Base-by-base conservation (phyloP, 2,113 vertebrate species). In the Cynocephalus volans region DNA sequence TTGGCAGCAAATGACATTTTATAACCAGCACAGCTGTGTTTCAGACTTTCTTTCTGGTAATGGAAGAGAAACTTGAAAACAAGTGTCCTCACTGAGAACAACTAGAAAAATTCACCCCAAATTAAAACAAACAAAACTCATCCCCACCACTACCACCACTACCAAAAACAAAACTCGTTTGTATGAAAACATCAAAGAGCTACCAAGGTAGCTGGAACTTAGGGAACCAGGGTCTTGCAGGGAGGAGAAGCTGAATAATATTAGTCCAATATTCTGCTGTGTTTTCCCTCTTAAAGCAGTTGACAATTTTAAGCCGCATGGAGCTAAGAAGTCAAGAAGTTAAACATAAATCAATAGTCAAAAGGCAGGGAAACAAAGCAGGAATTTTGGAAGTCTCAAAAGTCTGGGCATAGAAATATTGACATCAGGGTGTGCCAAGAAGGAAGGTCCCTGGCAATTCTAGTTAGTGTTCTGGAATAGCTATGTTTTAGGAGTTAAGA, bases 11-110 rank as follows among this genome's bases (percentile, higher is more conserved):
- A 52, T 69, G 56, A 11, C 13, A 79, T 54, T 84, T 93, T 18
- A 77, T 79, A 89, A 36, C 36, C 48, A 79, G 45, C 31, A 86
- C 80, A 95, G 64, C 84, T 90, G 80, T 77, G 73, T 69, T 96
- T 89, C 50, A 50, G 41, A 89, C 73, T 89, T 89, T 89, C 94
- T 85, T 89, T 77, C 50, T 3, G 26, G 73, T 45, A 50, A 64
- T 10, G 54, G 62, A 75, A 92, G 92, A 89, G 83, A 86, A 92
- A 92, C 23, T 91, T 92, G 82, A 36, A 73, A 85, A 75, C 77
- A 90, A 84, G 82, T 79, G 36, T 64, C 36, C 45, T 24, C 50
- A n/a, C 5, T 50, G 84, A 90, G 75, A 86, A 77, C 67, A 72
- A 26, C 8, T 69, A 62, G 69, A 93, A 88, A 79, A 87, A n/a